phyloP scores from a whole-genome alignment of 2,888 invertebrate genomes.

The Temnothorax ravouxi region DNA sequence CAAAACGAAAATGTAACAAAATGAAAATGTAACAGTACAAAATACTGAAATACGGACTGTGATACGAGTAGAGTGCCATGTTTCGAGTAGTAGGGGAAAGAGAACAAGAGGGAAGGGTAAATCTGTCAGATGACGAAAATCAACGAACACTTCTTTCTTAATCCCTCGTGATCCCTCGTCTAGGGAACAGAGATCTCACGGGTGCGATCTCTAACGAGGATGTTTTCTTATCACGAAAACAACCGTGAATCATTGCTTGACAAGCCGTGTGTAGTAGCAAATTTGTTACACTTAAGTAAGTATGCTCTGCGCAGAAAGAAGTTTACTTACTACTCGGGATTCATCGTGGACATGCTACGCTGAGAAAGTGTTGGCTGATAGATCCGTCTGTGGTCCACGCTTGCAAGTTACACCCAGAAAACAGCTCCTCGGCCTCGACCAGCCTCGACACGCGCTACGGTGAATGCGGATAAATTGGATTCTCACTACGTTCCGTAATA shows the following conservation, averaged over 20 bases:
- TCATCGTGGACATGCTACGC: slow-evolving; percentile 87
- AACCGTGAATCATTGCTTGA: background rate
- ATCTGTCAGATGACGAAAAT: slow-evolving; percentile 71
- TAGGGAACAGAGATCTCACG: too few relatives aligned
- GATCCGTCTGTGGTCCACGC: slow-evolving; percentile 49
- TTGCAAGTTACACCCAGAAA: slow-evolving; percentile 36
- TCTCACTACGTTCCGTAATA: slow-evolving; percentile 72
- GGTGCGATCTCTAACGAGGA: background rate
- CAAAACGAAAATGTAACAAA: too few relatives aligned
- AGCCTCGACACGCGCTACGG: slow-evolving; percentile 58
- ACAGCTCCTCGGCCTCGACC: slow-evolving; percentile 19
- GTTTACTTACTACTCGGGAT: slow-evolving; percentile 87
- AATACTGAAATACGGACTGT: slow-evolving; percentile 63
- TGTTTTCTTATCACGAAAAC: background rate
- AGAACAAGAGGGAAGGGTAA: slow-evolving; percentile 55
- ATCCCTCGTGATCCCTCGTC: too few relatives aligned
- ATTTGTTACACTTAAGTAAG: slow-evolving; percentile 64
- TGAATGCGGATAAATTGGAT: slow-evolving; percentile 55
- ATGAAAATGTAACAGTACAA: slow-evolving; percentile 44
- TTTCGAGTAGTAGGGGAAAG: slow-evolving; percentile 30
- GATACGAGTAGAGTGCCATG: slow-evolving; percentile 36
- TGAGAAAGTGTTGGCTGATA: slow-evolving; percentile 70
- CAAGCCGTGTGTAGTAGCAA: background rate
- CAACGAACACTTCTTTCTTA: slow-evolving; percentile 27
- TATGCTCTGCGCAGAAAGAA: slow-evolving; percentile 67